A percentile compares a stretch with the other conserved stretches of the same genome.
These are phyloP conservation scores for Leptonema lineaticorne DNA, from an alignment of 1,140 invertebrate genomes.

Conservation along the genomic window DNA sequence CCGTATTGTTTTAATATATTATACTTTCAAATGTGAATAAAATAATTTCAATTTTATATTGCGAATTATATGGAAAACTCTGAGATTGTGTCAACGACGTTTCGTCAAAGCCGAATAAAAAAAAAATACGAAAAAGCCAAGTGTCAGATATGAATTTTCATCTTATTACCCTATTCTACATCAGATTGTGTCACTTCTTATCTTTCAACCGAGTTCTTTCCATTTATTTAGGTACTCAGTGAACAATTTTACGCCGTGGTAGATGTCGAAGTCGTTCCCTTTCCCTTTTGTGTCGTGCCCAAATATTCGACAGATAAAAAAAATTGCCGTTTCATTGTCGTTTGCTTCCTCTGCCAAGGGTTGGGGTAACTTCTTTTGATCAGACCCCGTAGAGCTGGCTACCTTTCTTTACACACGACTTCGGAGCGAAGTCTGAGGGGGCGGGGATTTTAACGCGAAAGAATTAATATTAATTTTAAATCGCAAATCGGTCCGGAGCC, in stretches of 20 bases:
- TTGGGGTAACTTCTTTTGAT: neutral
- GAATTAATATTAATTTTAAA: constrained; percentile 13
- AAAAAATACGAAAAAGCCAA: too few relatives aligned
- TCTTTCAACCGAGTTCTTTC: constrained; percentile 7
- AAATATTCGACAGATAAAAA: constrained; percentile 15
- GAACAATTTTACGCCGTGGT: constrained; percentile 8
- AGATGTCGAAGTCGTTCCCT: constrained; percentile 2
- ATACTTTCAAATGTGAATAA: too few relatives aligned
- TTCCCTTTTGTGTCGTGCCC: neutral
- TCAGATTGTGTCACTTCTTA: constrained; percentile 18
- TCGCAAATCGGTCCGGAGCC: neutral
- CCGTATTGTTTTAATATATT: too few relatives aligned
- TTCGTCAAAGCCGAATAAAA: too few relatives aligned
- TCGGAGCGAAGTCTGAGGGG: neutral
- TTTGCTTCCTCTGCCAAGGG: neutral
- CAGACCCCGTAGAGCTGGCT: neutral
- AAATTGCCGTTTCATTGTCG: neutral
- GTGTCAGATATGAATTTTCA: neutral
- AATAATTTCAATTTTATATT: too few relatives aligned
- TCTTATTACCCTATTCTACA: constrained; percentile 16
- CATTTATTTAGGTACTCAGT: constrained; percentile 21
- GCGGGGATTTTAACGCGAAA: neutral
- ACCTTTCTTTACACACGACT: neutral
- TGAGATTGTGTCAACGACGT: too few relatives aligned
- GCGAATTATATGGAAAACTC: too few relatives aligned